Conservation (phyloP, 2,888 invertebrate genomes). For the Drosophila parthenogenetica region DNA sequence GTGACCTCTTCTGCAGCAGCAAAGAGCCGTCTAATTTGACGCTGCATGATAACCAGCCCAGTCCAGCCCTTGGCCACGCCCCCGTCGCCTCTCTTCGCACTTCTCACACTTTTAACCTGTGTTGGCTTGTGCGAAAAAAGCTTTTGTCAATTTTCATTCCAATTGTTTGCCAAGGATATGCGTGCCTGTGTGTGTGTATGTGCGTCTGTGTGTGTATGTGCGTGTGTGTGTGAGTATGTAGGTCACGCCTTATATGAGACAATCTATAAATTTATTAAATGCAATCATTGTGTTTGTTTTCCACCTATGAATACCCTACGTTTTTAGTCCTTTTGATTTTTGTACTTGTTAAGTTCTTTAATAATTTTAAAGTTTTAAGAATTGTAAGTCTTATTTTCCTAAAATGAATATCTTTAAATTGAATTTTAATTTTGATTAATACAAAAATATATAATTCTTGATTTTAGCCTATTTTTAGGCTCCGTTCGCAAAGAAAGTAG, state of each 20-base stretch:
- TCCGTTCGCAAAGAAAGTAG: too few species aligned
- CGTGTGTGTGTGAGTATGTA: constrained; percentile 36
- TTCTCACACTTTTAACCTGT: neutral
- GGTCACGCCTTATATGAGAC: constrained; percentile 66
- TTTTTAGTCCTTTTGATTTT: too few species aligned
- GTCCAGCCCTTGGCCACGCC: neutral
- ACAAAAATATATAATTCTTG: too few species aligned
- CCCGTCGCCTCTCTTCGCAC: neutral
- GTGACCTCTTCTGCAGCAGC: constrained; percentile 51
- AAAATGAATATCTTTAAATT: too few species aligned
- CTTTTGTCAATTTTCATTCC: constrained; percentile 63
- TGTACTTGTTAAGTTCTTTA: too few species aligned
- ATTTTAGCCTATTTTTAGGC: too few species aligned
- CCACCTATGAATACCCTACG: constrained; percentile 5
- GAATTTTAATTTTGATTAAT: too few species aligned
- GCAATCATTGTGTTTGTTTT: constrained; percentile 58
- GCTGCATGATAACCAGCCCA: constrained; percentile 52
- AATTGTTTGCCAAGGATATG: constrained; percentile 48
- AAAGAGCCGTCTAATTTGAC: constrained; percentile 79
- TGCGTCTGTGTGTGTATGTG: constrained; percentile 20
- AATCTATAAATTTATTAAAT: constrained; percentile 63
- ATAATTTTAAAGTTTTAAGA: too few species aligned
- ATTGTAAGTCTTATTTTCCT: too few species aligned
- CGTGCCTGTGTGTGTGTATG: constrained; percentile 8
- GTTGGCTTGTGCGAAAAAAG: constrained; percentile 31